Evolutionary conservation across 2,797 vertebrate genomes (phyloP).

Genomic region (Halcyon badia): DNA sequence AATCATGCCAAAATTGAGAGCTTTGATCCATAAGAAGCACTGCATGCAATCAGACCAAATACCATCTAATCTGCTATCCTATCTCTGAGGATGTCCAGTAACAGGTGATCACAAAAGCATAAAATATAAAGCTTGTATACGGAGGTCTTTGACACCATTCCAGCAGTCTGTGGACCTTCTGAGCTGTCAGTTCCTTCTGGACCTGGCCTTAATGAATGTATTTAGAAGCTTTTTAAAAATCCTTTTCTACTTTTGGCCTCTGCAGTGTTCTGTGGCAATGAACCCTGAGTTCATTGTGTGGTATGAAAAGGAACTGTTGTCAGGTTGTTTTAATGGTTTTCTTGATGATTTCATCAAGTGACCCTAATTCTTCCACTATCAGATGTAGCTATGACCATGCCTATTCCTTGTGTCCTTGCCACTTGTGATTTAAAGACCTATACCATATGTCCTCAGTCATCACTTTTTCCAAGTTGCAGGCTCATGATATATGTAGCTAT

Average conservation of each 20-base stretch:
- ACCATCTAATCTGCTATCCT: not conserved
- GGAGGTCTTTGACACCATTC: not conserved
- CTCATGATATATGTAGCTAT: not conserved
- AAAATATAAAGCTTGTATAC: not conserved
- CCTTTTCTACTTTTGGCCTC: not conserved
- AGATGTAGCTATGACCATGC: not conserved
- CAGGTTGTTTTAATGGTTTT: not conserved
- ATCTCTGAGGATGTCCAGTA: not conserved
- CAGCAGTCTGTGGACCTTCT: not conserved
- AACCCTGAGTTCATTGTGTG: not conserved
- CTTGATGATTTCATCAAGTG: not conserved
- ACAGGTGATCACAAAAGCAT: conserved; percentile 19
- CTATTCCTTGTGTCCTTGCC: not conserved
- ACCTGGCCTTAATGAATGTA: not conserved
- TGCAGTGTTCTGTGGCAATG: not conserved
- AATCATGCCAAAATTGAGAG: not conserved
- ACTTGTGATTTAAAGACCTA: not conserved
- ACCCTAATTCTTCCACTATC: not conserved
- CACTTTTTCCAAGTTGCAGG: not conserved
- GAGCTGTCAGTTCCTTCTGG: conserved; percentile 28
- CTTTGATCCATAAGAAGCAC: conserved; percentile 25
- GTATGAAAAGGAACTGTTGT: not conserved
- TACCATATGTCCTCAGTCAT: not conserved
- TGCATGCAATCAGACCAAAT: conserved; percentile 1
- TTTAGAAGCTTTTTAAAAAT: not conserved